Conservation (phyloP, 2,797 vertebrate species). For the Lerista edwardsae region DNA sequence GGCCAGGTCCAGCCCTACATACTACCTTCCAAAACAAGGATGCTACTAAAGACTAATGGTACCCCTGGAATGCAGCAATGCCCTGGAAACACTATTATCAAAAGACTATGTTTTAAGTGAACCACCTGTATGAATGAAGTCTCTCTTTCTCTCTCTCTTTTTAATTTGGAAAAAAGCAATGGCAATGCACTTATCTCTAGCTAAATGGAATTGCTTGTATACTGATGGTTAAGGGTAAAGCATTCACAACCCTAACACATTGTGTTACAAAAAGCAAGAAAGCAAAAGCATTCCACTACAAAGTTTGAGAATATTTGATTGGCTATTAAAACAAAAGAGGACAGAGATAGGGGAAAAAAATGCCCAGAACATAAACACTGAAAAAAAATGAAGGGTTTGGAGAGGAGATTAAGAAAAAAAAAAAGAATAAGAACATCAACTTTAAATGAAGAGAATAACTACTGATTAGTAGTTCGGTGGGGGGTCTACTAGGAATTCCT, state of each 20-base stretch:
- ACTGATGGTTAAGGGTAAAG: slow-evolving; percentile 31
- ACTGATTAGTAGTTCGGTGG: too few species aligned
- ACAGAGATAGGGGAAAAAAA: neutral
- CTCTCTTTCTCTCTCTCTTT: slow-evolving; percentile 22
- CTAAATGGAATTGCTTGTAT: slow-evolving; percentile 47
- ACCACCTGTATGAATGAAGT: slow-evolving; percentile 43
- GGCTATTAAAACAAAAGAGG: slow-evolving; percentile 38
- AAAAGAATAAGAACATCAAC: slow-evolving; percentile 1
- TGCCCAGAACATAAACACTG: neutral
- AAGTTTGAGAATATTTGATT: slow-evolving; percentile 37
- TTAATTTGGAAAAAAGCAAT: slow-evolving; percentile 53
- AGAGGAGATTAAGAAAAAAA: neutral
- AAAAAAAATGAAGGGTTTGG: slow-evolving; percentile 25
- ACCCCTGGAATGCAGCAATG: slow-evolving; percentile 47
- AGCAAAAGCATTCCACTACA: slow-evolving; percentile 3
- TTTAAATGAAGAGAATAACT: neutral
- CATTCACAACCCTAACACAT: slow-evolving; percentile 37
- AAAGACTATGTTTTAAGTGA: slow-evolving; percentile 53
- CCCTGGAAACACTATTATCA: slow-evolving; percentile 45
- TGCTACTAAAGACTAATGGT: slow-evolving; percentile 39
- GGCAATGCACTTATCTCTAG: slow-evolving; percentile 41
- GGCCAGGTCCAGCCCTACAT: slow-evolving; percentile 42
- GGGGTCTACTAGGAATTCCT: neutral
- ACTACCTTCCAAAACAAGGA: slow-evolving; percentile 32
- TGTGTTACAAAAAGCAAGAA: slow-evolving; percentile 33